Conservation (phyloP, 2,888 invertebrate genomes). For the Luperina testacea region DNA sequence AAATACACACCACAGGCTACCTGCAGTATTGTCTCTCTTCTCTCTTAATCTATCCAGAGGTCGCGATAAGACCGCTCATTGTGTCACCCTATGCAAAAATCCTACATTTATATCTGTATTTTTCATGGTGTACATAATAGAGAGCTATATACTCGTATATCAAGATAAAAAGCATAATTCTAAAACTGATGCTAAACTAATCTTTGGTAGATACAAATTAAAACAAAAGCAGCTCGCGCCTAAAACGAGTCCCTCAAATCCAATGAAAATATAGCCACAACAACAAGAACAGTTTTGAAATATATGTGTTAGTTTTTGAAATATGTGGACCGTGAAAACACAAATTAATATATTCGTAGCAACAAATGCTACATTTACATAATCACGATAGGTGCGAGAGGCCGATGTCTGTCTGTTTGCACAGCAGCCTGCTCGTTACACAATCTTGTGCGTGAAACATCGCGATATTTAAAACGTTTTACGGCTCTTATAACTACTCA, state of each 20-base stretch:
- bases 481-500: conserved; percentile 28
- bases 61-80: background rate
- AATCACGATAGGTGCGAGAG: conserved; percentile 54
- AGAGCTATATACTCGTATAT: no score
- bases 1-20: background rate
- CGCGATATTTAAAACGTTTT: conserved; percentile 41
- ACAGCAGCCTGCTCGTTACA: conserved; percentile 61
- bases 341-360: conserved; percentile 57
- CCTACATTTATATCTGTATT: background rate
- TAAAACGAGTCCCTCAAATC: background rate
- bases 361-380: conserved; percentile 57
- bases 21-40: background rate
- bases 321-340: conserved; percentile 49
- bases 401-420: conserved; percentile 60
- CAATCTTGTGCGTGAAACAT: conserved; percentile 56
- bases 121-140: no score
- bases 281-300: conserved; percentile 29
- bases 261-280: conserved; percentile 22
- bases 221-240: background rate
- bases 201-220: background rate
- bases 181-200: background rate
- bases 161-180: no score
- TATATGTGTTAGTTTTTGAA: conserved; percentile 21
- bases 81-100: background rate
- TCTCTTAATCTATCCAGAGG: background rate